Evolutionary conservation across 1,140 invertebrate species (phyloP).

Genomic region (Psilanteris sp.): DNA sequence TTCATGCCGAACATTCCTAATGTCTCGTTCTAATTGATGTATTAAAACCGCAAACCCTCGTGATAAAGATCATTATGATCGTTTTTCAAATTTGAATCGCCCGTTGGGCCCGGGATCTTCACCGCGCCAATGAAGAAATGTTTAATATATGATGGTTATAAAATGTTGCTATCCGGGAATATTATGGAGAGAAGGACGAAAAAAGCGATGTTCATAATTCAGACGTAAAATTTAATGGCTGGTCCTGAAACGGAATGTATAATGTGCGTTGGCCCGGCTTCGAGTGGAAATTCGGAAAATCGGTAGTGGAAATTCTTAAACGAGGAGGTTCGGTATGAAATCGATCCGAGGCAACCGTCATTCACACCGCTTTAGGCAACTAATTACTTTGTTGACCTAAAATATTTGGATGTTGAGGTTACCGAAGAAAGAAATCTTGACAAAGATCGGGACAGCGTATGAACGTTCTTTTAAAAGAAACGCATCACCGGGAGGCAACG

Average conservation of each 20-base stretch:
- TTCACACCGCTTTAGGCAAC: no score
- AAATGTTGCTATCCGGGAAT: conserved; percentile 18
- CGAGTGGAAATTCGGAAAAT: no score
- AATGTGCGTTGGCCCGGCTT: no score
- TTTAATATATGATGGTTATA: conserved; percentile 42
- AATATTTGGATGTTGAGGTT: conserved; percentile 45
- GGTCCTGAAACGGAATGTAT: conserved; percentile 28
- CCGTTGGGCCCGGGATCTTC: conserved; percentile 31
- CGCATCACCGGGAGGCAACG: conserved; percentile 73
- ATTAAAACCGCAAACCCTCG: conserved; percentile 11
- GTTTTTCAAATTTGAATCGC: conserved; percentile 32
- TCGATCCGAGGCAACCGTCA: no score
- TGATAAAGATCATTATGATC: conserved; percentile 41
- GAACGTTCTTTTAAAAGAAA: conserved; percentile 46
- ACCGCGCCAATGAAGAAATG: conserved; percentile 17
- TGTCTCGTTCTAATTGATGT: conserved; percentile 40
- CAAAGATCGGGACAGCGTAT: conserved; percentile 26
- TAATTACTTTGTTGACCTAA: conserved; percentile 60
- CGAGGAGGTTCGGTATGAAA: no score
- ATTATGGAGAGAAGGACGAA: not conserved
- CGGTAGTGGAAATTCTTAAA: no score
- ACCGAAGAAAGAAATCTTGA: conserved; percentile 39
- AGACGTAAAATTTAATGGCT: conserved; percentile 48
- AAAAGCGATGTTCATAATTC: conserved; percentile 43
- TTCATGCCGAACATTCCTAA: conserved; percentile 28